These are phyloP conservation scores for Drosophila nigromelanica DNA, from an alignment of 1,140 invertebrate species.

Conservation along the genomic window DNA sequence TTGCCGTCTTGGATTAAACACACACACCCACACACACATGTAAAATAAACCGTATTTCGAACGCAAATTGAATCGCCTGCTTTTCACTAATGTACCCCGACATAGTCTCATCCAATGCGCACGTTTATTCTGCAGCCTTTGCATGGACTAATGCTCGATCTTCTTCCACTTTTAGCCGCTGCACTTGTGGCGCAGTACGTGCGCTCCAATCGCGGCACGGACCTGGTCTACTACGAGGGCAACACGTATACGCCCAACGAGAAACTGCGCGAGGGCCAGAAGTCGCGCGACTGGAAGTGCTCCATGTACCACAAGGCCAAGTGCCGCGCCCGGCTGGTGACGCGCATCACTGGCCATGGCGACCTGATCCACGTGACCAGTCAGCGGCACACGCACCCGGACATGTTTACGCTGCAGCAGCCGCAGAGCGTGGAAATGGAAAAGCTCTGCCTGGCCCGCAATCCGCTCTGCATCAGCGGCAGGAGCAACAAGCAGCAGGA, in stretches of 20 bases:
- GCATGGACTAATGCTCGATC: not conserved
- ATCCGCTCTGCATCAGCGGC: slow-evolving; percentile 42
- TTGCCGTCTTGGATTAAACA: not conserved
- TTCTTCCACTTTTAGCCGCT: not conserved
- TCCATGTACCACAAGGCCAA: slow-evolving; percentile 83
- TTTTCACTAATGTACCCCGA: slow-evolving; percentile 56
- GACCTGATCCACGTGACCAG: slow-evolving; percentile 74
- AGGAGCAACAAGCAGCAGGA: slow-evolving; percentile 25
- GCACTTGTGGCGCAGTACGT: slow-evolving; percentile 64
- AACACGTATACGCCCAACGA: slow-evolving; percentile 83
- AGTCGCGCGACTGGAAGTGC: slow-evolving; percentile 79
- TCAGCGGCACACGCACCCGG: slow-evolving; percentile 58
- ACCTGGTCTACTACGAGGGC: slow-evolving; percentile 69
- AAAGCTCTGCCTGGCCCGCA: slow-evolving; percentile 44
- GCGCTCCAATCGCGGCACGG: slow-evolving; percentile 74
- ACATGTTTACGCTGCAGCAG: slow-evolving; percentile 46
- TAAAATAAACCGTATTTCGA: slow-evolving; percentile 53
- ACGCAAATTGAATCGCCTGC: slow-evolving; percentile 42
- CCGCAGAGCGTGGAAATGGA: slow-evolving; percentile 2
- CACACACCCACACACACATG: slow-evolving; percentile 7
- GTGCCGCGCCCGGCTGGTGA: slow-evolving; percentile 75
- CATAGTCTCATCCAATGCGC: slow-evolving; percentile 10
- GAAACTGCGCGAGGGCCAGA: slow-evolving; percentile 65
- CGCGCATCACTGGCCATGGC: slow-evolving; percentile 44
- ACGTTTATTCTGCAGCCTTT: no score